Evolutionary conservation across 2,797 vertebrate genomes (phyloP).

Genomic region (Catamblyrhynchus diadema): DNA sequence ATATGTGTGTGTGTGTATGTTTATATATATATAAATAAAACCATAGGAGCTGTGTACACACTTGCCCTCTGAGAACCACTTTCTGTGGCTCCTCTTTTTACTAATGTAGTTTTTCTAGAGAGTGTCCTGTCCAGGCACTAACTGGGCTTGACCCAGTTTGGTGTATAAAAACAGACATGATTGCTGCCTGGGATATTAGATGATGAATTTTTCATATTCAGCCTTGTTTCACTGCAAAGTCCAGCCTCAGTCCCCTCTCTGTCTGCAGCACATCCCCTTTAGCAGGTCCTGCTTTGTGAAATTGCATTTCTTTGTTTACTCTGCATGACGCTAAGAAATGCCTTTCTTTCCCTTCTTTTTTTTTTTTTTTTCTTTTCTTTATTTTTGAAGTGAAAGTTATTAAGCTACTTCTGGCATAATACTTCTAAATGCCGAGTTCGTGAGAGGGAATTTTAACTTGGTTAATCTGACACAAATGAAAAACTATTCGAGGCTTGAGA

Average conservation of each 20-base stretch:
- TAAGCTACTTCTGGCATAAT: constrained; percentile 44
- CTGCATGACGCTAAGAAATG: not conserved
- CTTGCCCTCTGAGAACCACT: not conserved
- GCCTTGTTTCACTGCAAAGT: not conserved
- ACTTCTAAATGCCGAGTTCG: constrained; percentile 37
- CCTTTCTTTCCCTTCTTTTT: not conserved
- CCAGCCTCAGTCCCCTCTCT: not conserved
- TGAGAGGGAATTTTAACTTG: constrained; percentile 60
- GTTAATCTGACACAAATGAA: constrained; percentile 64
- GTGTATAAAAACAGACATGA: not conserved
- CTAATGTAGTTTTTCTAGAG: not conserved
- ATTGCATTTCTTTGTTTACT: constrained; percentile 21
- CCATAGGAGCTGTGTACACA: not conserved
- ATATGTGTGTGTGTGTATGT: accelerated
- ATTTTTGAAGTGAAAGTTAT: constrained; percentile 27
- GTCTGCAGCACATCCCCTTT: not conserved
- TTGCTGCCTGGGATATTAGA: not conserved
- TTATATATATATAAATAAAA: not conserved
- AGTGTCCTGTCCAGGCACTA: not conserved
- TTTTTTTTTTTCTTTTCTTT: not conserved
- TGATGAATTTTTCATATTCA: constrained; percentile 1
- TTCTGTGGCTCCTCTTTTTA: not conserved
- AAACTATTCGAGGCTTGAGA: constrained; percentile 46
- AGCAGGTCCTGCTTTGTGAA: not conserved
- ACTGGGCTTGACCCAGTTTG: constrained; percentile 3